These are phyloP conservation scores for Anas platyrhynchos DNA, from an alignment of 2,113 vertebrate species.

Conservation along the genomic window DNA sequence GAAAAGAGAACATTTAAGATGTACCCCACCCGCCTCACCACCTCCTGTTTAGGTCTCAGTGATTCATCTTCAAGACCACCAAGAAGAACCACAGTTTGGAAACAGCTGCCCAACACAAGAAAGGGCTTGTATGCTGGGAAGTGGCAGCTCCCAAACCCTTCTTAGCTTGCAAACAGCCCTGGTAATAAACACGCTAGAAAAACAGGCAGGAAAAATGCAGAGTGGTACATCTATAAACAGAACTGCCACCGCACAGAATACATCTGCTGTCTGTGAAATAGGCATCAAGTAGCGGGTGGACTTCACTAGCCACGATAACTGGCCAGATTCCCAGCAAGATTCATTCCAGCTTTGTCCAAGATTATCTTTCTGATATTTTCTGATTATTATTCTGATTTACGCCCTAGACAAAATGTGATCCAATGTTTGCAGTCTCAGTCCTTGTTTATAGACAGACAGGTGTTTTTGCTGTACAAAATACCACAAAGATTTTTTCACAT, in stretches of 20 bases:
- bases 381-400: neutral
- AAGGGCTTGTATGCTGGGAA: slow-evolving; percentile 19
- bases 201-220: neutral
- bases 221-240: slow-evolving; percentile 38
- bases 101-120: slow-evolving; percentile 27
- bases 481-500: neutral
- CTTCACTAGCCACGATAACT: slow-evolving; percentile 11
- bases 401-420: neutral
- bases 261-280: slow-evolving; percentile 27
- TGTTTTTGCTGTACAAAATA: neutral
- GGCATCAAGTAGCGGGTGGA: slow-evolving; percentile 11
- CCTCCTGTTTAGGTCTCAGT: slow-evolving; percentile 11
- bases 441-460: neutral
- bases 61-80: slow-evolving; percentile 24
- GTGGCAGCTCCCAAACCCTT: neutral
- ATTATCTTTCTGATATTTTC: neutral
- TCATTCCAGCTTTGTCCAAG: slow-evolving; percentile 37
- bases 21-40: neutral
- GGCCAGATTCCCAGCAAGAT: slow-evolving; percentile 17
- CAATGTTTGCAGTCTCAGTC: neutral
- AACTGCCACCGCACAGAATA: slow-evolving; percentile 24
- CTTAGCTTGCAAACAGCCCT: slow-evolving; percentile 10
- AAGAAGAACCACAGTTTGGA: slow-evolving; percentile 25
- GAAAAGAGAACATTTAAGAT: slow-evolving; percentile 36
- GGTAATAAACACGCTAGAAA: slow-evolving; percentile 37